Conservation (phyloP, 2,888 invertebrate species). For the Branchinecta sandiegonensis region DNA sequence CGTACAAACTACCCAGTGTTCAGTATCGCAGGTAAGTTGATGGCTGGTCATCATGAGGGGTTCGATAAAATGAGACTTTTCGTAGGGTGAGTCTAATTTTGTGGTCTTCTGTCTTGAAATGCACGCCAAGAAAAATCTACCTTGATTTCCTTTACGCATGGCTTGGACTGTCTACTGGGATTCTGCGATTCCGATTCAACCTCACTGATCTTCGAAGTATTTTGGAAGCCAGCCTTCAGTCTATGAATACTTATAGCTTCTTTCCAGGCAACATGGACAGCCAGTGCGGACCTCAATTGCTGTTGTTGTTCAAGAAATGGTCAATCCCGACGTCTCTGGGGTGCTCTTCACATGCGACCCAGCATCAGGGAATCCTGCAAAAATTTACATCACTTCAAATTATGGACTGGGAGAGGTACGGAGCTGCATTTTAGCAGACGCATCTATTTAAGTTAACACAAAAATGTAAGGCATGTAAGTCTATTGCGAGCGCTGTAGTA, state of each 20-base stretch:
- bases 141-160: too few relatives aligned
- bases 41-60: background rate
- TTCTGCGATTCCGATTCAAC: too few relatives aligned
- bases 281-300: conserved; percentile 52
- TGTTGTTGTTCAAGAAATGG: conserved; percentile 65
- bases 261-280: conserved; percentile 53
- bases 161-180: too few relatives aligned
- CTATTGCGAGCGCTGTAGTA: too few relatives aligned
- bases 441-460: too few relatives aligned
- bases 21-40: conserved; percentile 52
- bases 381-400: conserved; percentile 58
- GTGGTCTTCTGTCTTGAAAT: background rate
- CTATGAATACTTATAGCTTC: background rate
- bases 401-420: conserved; percentile 66
- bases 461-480: too few relatives aligned
- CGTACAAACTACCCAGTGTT: conserved; percentile 34
- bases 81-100: background rate
- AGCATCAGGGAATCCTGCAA: conserved; percentile 48
- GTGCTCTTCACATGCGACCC: conserved; percentile 71
- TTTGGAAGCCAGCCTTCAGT: too few relatives aligned
- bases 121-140: background rate
- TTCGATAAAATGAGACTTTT: conserved; percentile 11
- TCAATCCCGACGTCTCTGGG: conserved; percentile 49
- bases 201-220: too few relatives aligned
- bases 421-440: conserved; percentile 7